phyloP scores from a whole-genome alignment of 2,113 vertebrate genomes.

The Tretioscincus oriximinensis region DNA sequence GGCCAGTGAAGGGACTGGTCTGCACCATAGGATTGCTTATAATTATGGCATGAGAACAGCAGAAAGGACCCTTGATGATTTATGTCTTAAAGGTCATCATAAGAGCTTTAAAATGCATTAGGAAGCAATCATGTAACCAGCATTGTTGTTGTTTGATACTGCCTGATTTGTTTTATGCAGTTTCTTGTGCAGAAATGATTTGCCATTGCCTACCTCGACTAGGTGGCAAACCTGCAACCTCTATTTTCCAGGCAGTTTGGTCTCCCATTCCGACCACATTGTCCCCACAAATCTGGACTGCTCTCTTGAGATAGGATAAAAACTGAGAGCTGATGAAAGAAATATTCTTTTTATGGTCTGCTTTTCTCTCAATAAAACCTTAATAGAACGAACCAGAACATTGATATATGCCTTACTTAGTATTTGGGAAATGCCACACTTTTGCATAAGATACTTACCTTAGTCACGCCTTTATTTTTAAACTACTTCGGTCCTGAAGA shows the following conservation, averaged over 20 bases:
- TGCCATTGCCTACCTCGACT: too few relatives aligned
- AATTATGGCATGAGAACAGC: too few relatives aligned
- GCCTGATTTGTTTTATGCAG: too few relatives aligned
- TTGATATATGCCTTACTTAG: neutral
- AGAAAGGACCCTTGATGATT: neutral
- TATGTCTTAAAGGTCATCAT: neutral
- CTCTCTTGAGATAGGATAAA: neutral
- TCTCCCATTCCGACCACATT: too few relatives aligned
- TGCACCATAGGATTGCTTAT: too few relatives aligned
- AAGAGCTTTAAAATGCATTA: neutral
- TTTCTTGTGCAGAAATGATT: too few relatives aligned
- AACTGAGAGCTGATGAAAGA: too few relatives aligned
- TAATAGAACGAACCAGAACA: neutral
- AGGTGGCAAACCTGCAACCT: too few relatives aligned
- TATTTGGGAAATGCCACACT: too few relatives aligned
- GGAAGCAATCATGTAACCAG: neutral
- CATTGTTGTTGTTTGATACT: neutral
- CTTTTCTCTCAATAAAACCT: neutral
- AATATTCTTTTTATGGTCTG: too few relatives aligned
- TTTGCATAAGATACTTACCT: neutral
- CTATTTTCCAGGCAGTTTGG: neutral
- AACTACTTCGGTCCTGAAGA: too few relatives aligned
- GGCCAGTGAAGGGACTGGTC: neutral
- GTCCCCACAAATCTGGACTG: neutral
- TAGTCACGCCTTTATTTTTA: too few relatives aligned